Conservation (phyloP, 2,797 vertebrate genomes). For the Erethizon dorsatum region DNA sequence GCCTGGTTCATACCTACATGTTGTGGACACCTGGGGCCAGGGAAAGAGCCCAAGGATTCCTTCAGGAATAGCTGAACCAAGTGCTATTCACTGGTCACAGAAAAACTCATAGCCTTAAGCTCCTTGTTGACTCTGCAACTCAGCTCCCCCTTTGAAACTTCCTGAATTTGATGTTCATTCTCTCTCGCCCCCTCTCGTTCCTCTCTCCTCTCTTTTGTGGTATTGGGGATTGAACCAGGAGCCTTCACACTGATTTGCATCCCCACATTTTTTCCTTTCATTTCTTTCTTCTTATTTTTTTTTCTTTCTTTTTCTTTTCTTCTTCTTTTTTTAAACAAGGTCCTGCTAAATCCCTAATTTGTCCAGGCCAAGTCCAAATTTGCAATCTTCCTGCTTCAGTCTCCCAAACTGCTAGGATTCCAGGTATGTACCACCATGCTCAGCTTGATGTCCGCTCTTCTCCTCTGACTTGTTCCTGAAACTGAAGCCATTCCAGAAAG, state of each 20-base stretch:
- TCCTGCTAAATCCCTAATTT: neutral
- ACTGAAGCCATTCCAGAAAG: neutral
- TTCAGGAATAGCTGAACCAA: neutral
- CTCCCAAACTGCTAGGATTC: neutral
- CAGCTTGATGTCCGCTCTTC: neutral
- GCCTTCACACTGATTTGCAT: neutral
- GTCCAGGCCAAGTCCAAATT: neutral
- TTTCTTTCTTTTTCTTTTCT: neutral
- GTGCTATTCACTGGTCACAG: neutral
- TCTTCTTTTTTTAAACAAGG: neutral
- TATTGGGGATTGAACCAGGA: neutral
- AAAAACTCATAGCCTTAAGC: neutral
- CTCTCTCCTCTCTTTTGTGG: neutral
- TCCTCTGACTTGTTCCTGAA: neutral
- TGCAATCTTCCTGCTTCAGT: neutral
- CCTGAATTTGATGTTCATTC: neutral
- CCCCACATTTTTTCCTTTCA: neutral
- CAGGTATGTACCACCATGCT: neutral
- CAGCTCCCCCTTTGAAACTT: neutral
- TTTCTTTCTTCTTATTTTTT: neutral
- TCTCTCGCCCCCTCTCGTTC: neutral
- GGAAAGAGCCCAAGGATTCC: neutral
- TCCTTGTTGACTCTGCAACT: neutral
- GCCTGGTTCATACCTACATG: neutral
- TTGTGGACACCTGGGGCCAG: neutral